Evolutionary conservation across 2,113 vertebrate species (phyloP), one percentile per base, ranked within the genome.

Genomic region (Anser cygnoides): DNA sequence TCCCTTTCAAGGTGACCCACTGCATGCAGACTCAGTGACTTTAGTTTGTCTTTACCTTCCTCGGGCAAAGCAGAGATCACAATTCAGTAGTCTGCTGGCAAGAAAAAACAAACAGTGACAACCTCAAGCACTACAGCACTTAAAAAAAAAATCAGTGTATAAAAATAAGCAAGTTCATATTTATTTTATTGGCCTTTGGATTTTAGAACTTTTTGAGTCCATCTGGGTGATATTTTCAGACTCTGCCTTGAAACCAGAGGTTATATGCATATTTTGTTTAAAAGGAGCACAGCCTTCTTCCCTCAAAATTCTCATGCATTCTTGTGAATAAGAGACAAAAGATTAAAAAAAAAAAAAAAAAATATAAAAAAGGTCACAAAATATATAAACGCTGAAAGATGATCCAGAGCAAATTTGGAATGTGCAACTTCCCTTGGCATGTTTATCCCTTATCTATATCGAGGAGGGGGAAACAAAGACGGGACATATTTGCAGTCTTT

Each of bases 21-120:
- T 93, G 74, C 66, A 87, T 58, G 87, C 62, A 76, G 73, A 67
- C 41, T 87, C 70, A 35, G 52, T 0, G 0, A 79, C 66, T 95
- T 90, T 80, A 87, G 86, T 96, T 91, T 92, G 49, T 49, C 63
- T 96, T 93, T 90, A 79, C 73, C 80, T 95, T 96, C 86, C 88
- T 83, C 61, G 1, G 90, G 88, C 83, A 94, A 95, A 91, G 70
- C 57, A 91, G 61, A 87, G 61, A 95, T 89, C 89, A 89, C 62
- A 96, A 93, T 91, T 95, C 84, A 87, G 93, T 95, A 91, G 73
- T 93, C 81, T 91, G 49, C 71, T 95, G 87, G 77, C 84, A 93
- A 84, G 66, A 93, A 90, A 92, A 92, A 94, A 94, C 71, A 91
- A 90, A 89, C 62, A 90, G 49, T 79, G 79, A 78, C 85, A 95